Evolutionary conservation across 2,113 vertebrate species (phyloP).

Genomic region (Phylloscopus trochilus): DNA sequence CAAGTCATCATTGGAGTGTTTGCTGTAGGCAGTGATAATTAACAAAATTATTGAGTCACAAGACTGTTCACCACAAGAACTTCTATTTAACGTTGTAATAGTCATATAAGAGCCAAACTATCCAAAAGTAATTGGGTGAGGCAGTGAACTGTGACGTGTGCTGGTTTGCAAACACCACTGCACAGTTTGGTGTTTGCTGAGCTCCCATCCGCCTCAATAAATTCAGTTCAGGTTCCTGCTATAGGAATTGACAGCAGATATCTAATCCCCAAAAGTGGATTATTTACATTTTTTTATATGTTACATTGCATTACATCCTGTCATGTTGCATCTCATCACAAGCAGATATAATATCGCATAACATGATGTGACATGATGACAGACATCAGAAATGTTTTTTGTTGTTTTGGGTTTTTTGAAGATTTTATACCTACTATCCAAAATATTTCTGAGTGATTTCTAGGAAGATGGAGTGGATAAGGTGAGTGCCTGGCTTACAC

Average conservation of each 20-base stretch:
- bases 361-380: slow-evolving; percentile 70
- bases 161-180: slow-evolving; percentile 63
- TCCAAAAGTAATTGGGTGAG: slow-evolving; percentile 76
- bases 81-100: slow-evolving; percentile 63
- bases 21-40: slow-evolving; percentile 59
- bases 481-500: neutral
- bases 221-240: slow-evolving; percentile 65
- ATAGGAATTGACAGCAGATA: slow-evolving; percentile 78
- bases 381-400: slow-evolving; percentile 59
- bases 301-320: slow-evolving; percentile 78
- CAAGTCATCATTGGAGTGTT: neutral
- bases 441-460: slow-evolving; percentile 27
- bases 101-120: slow-evolving; percentile 70
- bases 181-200: slow-evolving; percentile 63
- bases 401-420: neutral
- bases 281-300: slow-evolving; percentile 84
- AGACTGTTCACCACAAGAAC: slow-evolving; percentile 64
- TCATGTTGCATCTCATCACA: slow-evolving; percentile 71
- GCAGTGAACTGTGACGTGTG: slow-evolving; percentile 69
- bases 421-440: neutral
- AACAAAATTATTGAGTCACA: slow-evolving; percentile 63
- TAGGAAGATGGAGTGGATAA: neutral
- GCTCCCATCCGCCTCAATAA: slow-evolving; percentile 74
- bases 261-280: slow-evolving; percentile 76
- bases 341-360: slow-evolving; percentile 67